Evolutionary conservation across 1,140 invertebrate genomes (phyloP).

Genomic region (Drepana arcuata): DNA sequence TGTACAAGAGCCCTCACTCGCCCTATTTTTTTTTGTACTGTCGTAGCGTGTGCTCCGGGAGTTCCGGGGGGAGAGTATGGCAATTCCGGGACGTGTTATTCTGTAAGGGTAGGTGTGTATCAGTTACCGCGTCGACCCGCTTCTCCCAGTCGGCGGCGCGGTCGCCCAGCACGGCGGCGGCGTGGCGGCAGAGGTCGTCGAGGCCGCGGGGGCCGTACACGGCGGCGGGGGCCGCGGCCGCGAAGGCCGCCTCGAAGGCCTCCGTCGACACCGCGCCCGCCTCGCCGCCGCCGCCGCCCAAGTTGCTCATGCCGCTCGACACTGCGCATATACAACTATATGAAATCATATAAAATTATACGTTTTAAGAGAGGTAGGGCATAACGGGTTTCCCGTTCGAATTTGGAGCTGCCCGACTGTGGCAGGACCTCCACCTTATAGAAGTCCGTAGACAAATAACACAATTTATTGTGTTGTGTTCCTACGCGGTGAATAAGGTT

Average conservation of each 20-base stretch:
- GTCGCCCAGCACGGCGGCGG: slow-evolving; percentile 84
- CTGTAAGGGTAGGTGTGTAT: no score
- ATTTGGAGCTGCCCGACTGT: no score
- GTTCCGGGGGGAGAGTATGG: not conserved
- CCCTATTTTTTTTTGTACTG: no score
- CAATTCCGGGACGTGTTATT: not conserved
- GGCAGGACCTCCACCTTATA: no score
- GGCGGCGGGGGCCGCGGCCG: slow-evolving; percentile 85
- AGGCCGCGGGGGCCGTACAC: slow-evolving; percentile 89
- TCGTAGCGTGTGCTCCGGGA: no score
- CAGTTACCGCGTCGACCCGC: slow-evolving; percentile 86
- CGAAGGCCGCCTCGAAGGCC: slow-evolving; percentile 88
- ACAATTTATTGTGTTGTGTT: no score
- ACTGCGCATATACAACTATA: no score
- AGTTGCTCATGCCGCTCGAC: slow-evolving; percentile 17
- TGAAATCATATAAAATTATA: not conserved
- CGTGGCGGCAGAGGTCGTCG: slow-evolving; percentile 85
- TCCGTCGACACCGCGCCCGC: slow-evolving; percentile 93
- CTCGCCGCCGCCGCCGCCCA: slow-evolving; percentile 46
- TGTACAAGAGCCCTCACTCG: no score
- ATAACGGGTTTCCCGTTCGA: no score
- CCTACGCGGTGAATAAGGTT: no score
- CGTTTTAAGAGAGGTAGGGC: no score
- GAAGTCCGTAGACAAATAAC: no score
- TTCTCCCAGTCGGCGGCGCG: slow-evolving; percentile 93